Evolutionary conservation across 2,797 vertebrate species (phyloP).

Genomic region (Peromyscus melanophrys): DNA sequence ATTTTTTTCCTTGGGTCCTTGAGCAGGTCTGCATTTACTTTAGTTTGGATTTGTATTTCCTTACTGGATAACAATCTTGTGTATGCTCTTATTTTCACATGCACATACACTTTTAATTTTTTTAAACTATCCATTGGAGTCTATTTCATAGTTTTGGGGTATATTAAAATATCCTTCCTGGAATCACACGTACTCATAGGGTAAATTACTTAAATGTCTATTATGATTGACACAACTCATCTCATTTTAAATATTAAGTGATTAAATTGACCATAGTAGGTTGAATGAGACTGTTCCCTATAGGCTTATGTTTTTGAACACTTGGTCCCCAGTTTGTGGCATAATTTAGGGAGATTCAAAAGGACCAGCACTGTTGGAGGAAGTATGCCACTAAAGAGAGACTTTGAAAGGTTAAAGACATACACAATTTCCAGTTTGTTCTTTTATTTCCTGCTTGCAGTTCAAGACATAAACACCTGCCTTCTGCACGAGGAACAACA

Average conservation of each 20-base stretch:
- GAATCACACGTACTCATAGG: neutral
- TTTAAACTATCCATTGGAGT: neutral
- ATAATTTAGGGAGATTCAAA: neutral
- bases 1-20: neutral
- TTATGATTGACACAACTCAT: no score
- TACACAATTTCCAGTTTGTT: neutral
- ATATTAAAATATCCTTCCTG: neutral
- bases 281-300: neutral
- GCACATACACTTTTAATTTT: neutral
- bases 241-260: neutral
- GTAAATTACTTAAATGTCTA: neutral
- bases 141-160: neutral
- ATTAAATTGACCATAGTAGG: neutral
- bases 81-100: neutral
- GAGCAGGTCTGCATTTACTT: neutral
- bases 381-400: neutral
- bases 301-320: neutral
- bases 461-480: neutral
- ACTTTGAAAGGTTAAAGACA: neutral
- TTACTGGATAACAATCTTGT: neutral
- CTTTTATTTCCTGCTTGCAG: neutral
- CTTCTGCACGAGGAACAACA: neutral
- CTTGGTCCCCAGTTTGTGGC: neutral
- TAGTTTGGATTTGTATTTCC: neutral
- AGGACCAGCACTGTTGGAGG: neutral